Percentiles rank a stretch among this genome's conserved stretches.
Evolutionary conservation across 2,888 invertebrate species (phyloP).

Genomic region (Machimus atricapillus): DNA sequence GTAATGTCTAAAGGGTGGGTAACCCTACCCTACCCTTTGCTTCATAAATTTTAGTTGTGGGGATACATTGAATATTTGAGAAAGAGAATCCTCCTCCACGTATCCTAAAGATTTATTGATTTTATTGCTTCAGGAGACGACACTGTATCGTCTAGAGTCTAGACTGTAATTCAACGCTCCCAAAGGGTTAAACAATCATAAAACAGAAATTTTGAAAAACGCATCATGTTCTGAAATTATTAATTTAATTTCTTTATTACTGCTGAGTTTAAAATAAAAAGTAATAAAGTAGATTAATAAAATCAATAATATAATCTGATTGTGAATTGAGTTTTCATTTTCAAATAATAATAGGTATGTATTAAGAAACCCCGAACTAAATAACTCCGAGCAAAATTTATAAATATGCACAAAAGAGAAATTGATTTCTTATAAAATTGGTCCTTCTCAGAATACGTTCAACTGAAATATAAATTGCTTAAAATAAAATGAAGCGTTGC

Average conservation of each 20-base stretch:
- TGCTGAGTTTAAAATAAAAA: too few species aligned
- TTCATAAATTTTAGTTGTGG: not conserved
- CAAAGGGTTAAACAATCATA: not conserved
- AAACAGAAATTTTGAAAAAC: too few species aligned
- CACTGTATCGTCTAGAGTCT: too few species aligned
- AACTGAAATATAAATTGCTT: not conserved
- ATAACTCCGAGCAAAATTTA: not conserved
- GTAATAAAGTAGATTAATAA: too few species aligned
- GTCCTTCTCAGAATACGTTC: not conserved
- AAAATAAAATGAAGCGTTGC: not conserved
- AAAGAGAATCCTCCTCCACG: not conserved
- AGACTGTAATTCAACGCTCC: too few species aligned
- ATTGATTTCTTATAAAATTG: not conserved
- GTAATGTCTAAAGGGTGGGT: not conserved
- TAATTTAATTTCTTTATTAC: too few species aligned
- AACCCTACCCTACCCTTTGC: not conserved
- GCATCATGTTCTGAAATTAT: too few species aligned
- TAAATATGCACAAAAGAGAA: not conserved
- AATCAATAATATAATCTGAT: too few species aligned
- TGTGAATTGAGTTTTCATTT: too few species aligned
- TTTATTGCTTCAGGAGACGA: not conserved
- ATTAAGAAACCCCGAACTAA: not conserved
- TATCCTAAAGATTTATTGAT: not conserved
- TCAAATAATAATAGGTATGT: too few species aligned
- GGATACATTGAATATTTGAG: not conserved